Percentiles rank a stretch among this genome's conserved stretches.
Evolutionary conservation across 2,113 vertebrate genomes (phyloP).

Genomic region (Atlantisia rogersi): DNA sequence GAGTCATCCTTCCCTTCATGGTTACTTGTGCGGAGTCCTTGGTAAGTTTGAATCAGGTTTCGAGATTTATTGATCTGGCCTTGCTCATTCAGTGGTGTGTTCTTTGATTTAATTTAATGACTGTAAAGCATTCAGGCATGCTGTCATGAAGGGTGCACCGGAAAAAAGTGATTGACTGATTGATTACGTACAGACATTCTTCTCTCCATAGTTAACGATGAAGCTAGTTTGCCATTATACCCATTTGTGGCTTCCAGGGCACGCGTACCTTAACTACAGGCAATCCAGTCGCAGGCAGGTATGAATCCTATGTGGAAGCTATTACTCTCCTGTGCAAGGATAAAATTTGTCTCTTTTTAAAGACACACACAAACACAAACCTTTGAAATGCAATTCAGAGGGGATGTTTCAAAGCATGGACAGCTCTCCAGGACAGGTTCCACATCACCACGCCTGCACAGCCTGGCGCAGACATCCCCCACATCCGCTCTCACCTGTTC

Average conservation of each 20-base stretch:
- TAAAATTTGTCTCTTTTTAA: slow-evolving; percentile 1
- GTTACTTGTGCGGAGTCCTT: slow-evolving; percentile 56
- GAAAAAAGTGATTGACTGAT: slow-evolving; percentile 4
- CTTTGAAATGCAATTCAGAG: neutral
- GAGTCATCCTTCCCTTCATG: slow-evolving; percentile 27
- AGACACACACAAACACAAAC: slow-evolving; percentile 37
- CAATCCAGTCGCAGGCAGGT: neutral
- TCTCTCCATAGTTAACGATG: slow-evolving; percentile 8
- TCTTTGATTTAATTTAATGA: slow-evolving; percentile 66
- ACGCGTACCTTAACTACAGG: neutral
- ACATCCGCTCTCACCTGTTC: neutral
- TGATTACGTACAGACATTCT: neutral
- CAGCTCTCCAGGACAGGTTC: neutral
- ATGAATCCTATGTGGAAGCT: neutral
- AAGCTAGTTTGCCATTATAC: neutral
- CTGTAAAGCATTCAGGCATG: slow-evolving; percentile 53
- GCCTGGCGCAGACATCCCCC: neutral
- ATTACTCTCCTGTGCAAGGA: neutral
- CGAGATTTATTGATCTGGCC: slow-evolving; percentile 65
- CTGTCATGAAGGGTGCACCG: slow-evolving; percentile 30
- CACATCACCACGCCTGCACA: neutral
- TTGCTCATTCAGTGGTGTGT: slow-evolving; percentile 37
- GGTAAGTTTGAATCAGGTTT: slow-evolving; percentile 53
- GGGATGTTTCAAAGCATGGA: neutral
- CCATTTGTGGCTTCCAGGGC: neutral